Base-by-base conservation (phyloP, 2,888 invertebrate genomes). In the Coenonympha glycerion region DNA sequence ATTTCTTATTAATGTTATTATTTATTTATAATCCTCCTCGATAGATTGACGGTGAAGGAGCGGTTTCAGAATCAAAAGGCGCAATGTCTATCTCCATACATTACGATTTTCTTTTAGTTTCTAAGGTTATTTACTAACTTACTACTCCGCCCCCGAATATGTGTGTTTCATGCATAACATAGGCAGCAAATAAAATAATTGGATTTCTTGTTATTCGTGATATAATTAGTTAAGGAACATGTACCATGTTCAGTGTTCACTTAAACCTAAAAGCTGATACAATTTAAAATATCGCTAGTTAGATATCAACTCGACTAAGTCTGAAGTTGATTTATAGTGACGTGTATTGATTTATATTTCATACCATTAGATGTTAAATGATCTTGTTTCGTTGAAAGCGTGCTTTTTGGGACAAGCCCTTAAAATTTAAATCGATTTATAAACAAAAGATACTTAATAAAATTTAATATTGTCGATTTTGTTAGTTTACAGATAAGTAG, bases 341-440 rank as follows among this genome's bases (percentile, higher is more conserved):
- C 50, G 34, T 24, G 47, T 16, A 52, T 47, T 54, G 54, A 55
- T 54, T 55, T 58, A 56, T 50, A 55, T 56, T 54, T 39, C 49
- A 45, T 45, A 41, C 34, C 6, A 48, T 51, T 47, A 47, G 51
- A 50, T 47, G 47, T 45, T 34, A 45, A 51, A 51, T 36, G 50
- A 45, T 51, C 50, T 47, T 47, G 39, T 30, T 54, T 15, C 26
- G 47, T 40, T 45, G 28, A 19, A 47, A 44, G 44, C 22, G 42
- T 40, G 49, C 44, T 52, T 42, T 49, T 52, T 49, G 49, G 49
- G 24, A 46, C 45, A 34, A 47, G 37, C 42, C 42, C 34, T 52
- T 45, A 50, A 33, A 40, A 41, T 46, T 54, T 41, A 51, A 47
- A 26, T 42, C 36, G 31, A 13, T 48, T 18, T 34, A 47, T 11